Conservation (phyloP, 2,797 vertebrate species). For the Pogoniulus pusillus region DNA sequence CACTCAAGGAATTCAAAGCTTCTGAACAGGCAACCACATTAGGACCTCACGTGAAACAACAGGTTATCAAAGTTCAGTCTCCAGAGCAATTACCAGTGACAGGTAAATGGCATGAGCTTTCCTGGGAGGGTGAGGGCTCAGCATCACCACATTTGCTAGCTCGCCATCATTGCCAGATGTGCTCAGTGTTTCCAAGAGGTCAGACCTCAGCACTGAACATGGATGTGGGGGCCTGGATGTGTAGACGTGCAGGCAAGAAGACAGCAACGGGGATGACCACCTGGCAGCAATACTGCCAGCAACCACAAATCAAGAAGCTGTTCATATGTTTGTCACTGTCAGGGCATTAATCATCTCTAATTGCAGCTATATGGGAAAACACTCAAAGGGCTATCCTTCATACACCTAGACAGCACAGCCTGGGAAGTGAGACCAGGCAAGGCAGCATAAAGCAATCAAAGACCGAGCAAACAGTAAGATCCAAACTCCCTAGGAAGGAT, state of each 20-base stretch:
- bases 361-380: neutral
- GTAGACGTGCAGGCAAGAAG: neutral
- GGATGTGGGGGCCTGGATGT: fast-evolving
- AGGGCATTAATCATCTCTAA: too few relatives aligned
- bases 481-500: neutral
- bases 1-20: neutral
- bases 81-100: neutral
- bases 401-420: fast-evolving
- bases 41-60: fast-evolving
- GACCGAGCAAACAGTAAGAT: neutral
- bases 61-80: neutral
- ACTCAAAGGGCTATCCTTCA: neutral
- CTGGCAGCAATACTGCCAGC: neutral
- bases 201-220: neutral
- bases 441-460: neutral
- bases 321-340: neutral
- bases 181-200: neutral
- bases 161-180: neutral
- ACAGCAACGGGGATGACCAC: fast-evolving
- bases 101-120: neutral
- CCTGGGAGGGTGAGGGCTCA: fast-evolving
- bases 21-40: neutral
- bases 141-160: fast-evolving
- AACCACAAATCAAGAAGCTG: neutral
- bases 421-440: neutral